phyloP scores from a whole-genome alignment of 2,888 invertebrate species.

The Zhengitettix transpicula region DNA sequence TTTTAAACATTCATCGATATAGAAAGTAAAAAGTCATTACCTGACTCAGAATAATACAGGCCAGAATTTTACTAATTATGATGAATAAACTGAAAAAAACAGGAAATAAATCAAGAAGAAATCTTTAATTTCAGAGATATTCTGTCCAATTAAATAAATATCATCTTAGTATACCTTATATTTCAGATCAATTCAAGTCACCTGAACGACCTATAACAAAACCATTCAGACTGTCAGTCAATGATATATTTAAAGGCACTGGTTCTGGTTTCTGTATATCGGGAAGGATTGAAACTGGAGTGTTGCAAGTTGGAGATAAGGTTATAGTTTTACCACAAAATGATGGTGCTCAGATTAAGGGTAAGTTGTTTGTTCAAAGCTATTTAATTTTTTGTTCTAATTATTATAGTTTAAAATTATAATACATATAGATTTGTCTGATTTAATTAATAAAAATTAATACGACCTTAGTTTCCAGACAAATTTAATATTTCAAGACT shows the following conservation, averaged over 20 bases:
- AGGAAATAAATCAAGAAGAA: too few relatives aligned
- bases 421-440: too few relatives aligned
- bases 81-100: too few relatives aligned
- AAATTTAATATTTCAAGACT: too few relatives aligned
- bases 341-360: conserved; percentile 69
- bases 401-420: too few relatives aligned
- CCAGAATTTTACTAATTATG: too few relatives aligned
- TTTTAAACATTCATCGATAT: too few relatives aligned
- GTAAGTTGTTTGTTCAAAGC: conserved; percentile 20
- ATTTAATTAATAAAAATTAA: too few relatives aligned
- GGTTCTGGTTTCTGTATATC: conserved; percentile 82
- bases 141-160: background rate
- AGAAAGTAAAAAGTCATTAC: too few relatives aligned
- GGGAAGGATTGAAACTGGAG: conserved; percentile 84
- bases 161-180: conserved; percentile 2
- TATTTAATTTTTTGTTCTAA: too few relatives aligned
- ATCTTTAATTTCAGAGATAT: background rate
- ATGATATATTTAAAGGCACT: conserved; percentile 87
- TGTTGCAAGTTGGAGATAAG: conserved; percentile 70
- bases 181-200: conserved; percentile 60
- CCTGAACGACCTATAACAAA: conserved; percentile 76
- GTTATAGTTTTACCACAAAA: conserved; percentile 72
- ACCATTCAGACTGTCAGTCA: conserved; percentile 80
- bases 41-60: too few relatives aligned
- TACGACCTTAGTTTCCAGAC: too few relatives aligned